Conservation (phyloP, 2,113 vertebrate genomes). For the Nothoprocta pentlandii region DNA sequence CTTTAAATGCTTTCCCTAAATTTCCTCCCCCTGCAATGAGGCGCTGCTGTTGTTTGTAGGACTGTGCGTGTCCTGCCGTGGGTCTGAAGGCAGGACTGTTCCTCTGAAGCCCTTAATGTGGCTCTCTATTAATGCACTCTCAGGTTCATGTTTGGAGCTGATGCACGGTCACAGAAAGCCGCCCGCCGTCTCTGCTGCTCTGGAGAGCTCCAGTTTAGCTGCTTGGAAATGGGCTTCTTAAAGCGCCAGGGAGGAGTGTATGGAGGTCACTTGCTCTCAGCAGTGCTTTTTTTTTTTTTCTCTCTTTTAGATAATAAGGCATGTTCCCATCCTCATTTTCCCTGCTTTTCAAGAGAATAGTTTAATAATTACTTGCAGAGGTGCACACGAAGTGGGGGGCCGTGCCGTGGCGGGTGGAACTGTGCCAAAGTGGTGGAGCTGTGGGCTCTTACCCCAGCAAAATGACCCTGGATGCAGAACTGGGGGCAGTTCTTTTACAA, state of each 20-base stretch:
- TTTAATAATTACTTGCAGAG: not conserved
- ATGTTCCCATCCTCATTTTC: not conserved
- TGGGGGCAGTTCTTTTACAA: not conserved
- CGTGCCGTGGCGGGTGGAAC: not conserved
- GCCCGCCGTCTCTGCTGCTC: not conserved
- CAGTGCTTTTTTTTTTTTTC: not conserved
- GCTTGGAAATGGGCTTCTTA: not conserved
- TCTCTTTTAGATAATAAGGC: not conserved
- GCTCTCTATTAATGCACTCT: not conserved
- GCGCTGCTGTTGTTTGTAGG: not conserved
- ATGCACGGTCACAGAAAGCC: not conserved
- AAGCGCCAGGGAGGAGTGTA: not conserved
- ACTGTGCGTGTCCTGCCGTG: not conserved
- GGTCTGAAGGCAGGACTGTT: not conserved
- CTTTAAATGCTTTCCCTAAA: not conserved
- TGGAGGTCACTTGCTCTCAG: not conserved
- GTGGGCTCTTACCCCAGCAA: not conserved
- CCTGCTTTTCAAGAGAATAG: not conserved
- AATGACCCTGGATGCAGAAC: not conserved
- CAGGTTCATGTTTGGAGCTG: not conserved
- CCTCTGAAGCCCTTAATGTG: not conserved
- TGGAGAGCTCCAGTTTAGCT: not conserved
- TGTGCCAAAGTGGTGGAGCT: rapidly evolving
- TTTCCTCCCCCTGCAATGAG: not conserved
- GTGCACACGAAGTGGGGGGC: not conserved